phyloP scores from a whole-genome alignment of 2,797 vertebrate genomes.

The Spinus pinus region DNA sequence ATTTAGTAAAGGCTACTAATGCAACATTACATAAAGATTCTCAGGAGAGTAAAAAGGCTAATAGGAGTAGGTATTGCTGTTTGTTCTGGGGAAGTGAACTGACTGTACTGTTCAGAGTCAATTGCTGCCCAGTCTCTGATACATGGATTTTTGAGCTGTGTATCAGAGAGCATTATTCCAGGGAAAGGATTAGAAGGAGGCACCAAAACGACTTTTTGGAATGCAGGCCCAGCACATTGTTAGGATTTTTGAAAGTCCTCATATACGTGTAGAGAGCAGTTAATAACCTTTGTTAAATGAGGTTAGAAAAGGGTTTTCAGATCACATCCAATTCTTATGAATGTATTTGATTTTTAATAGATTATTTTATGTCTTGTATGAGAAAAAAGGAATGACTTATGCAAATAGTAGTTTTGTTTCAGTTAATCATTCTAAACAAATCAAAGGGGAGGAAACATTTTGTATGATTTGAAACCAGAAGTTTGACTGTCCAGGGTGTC shows the following conservation, averaged over 20 bases:
- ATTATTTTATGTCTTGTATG: not conserved
- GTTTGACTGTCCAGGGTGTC: not conserved
- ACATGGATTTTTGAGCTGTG: fast-evolving
- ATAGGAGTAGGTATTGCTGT: conserved; percentile 8
- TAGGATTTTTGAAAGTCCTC: not conserved
- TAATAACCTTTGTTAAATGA: not conserved
- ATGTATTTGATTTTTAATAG: not conserved
- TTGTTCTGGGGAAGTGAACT: conserved; percentile 14
- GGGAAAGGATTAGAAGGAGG: not conserved
- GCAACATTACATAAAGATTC: conserved; percentile 60
- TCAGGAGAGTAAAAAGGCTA: conserved; percentile 12
- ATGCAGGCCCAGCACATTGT: not conserved
- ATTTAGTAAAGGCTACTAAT: conserved; percentile 64
- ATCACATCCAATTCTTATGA: not conserved
- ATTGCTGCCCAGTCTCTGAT: not conserved
- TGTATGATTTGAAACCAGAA: not conserved
- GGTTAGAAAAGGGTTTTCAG: not conserved
- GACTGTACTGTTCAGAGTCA: not conserved
- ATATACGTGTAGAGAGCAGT: not conserved
- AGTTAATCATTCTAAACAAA: not conserved
- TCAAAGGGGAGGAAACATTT: not conserved
- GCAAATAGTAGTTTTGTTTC: not conserved
- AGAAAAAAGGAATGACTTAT: not conserved
- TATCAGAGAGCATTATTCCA: not conserved
- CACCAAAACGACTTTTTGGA: not conserved